A percentile compares a stretch with the other conserved stretches of the same genome.
phyloP scores from a whole-genome alignment of 2,113 vertebrate genomes.

The Mirounga angustirostris region DNA sequence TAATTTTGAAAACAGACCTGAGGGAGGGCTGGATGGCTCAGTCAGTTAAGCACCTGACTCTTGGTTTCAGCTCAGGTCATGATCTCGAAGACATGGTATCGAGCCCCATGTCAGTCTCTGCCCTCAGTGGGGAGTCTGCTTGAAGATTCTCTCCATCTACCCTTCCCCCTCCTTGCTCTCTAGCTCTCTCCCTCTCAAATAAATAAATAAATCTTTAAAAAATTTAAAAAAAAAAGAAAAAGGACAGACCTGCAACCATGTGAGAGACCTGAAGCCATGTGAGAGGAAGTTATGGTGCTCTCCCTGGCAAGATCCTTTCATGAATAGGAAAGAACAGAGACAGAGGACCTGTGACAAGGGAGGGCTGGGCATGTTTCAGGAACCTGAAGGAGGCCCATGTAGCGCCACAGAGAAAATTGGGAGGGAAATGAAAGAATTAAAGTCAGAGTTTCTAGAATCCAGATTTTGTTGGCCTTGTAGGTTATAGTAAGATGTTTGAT shows the following conservation, averaged over 20 bases:
- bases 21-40: background rate
- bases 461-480: background rate
- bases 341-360: accelerated
- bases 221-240: background rate
- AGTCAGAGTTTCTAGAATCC: background rate
- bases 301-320: background rate
- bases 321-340: background rate
- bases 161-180: background rate
- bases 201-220: background rate
- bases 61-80: background rate
- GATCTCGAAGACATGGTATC: background rate
- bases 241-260: background rate
- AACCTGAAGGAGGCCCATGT: background rate
- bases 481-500: background rate
- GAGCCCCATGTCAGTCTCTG: background rate
- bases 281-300: background rate
- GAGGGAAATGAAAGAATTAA: background rate
- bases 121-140: background rate
- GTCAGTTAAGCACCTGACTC: background rate
- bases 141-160: background rate
- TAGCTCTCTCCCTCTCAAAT: background rate
- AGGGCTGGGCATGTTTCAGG: accelerated
- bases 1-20: background rate
- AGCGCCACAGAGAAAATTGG: background rate
- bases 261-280: background rate